Evolutionary conservation across 2,888 invertebrate genomes (phyloP).

Genomic region (Cephus runcator): DNA sequence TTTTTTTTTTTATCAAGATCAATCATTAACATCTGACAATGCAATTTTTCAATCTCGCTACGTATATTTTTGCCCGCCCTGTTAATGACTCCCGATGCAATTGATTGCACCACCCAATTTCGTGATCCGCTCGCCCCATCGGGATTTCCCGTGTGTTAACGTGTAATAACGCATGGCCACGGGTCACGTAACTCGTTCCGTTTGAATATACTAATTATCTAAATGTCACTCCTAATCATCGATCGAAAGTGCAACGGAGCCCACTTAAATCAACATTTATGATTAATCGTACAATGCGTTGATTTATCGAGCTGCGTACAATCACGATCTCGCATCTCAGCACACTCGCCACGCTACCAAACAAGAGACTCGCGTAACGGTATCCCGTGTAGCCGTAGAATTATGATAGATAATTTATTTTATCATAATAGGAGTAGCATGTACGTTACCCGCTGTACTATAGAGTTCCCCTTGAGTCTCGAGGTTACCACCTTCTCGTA

Average conservation of each 20-base stretch:
- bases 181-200: neutral
- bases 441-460: neutral
- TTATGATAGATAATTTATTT: conserved; percentile 6
- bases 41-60: neutral
- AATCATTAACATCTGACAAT: neutral
- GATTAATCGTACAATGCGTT: conserved; percentile 27
- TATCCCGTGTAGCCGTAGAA: neutral
- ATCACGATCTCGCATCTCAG: conserved; percentile 6
- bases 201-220: conserved; percentile 35
- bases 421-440: conserved; percentile 6
- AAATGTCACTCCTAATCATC: conserved; percentile 38
- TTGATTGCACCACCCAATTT: neutral
- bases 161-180: neutral
- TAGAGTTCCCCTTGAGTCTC: neutral
- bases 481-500: neutral
- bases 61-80: neutral
- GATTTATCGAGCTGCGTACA: conserved; percentile 27
- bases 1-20: conserved; percentile 10
- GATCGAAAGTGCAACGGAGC: conserved; percentile 15
- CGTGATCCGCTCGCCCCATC: neutral
- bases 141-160: neutral
- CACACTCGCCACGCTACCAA: conserved; percentile 3
- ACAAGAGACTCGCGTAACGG: conserved; percentile 6
- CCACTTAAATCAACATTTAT: conserved; percentile 15
- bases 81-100: neutral